Base-by-base conservation (phyloP, 1,140 invertebrate species). In the Oryctes rhinoceros region DNA sequence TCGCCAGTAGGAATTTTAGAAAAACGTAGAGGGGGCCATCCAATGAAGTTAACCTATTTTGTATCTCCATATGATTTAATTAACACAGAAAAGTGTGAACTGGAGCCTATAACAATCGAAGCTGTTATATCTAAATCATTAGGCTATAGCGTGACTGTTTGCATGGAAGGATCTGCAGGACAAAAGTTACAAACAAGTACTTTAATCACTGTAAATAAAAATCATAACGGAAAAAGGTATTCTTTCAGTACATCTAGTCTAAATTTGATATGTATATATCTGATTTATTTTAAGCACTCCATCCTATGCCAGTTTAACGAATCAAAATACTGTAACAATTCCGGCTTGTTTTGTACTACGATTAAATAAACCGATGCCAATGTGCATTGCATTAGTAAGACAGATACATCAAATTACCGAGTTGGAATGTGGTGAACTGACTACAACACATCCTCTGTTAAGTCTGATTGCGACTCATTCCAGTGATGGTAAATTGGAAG, bases 41-140 rank as follows among this genome's bases (percentile, higher is more conserved):
- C 97, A 0, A 96, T 98, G 94, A 95, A 95, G 84, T 87, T 99
- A 13, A 97, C 96, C 0, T 99, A 98, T 87, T 98, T 98, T 87
- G 95, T 98, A 20, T 95, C 96, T n/a, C 96, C 96, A 0, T 98
- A 98, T 87, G 96, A 98, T 87, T 89, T 98, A 18, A 89, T 98
- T 81, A 94, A 97, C 88, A 90, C 92, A 79, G 92, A 93, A 80
- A 91, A 90, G 80, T 92, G 92, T 84, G 91, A 91, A n/a, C 90
- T 93, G 15, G 91, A 95, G 85, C 91, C 93, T 15, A 89, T 97
- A 79, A 95, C 92, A 78, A 89, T 93, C 18, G 95, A 96, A 83
- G 89, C 90, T 79, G 91, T 95, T 76, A 89, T 92, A 74, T 92
- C 92, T 76, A 90, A 92, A 80, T 92, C 93, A 24, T 87, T 97